Evolutionary conservation across 2,797 vertebrate genomes (phyloP).

Genomic region (Ammospiza maritima): DNA sequence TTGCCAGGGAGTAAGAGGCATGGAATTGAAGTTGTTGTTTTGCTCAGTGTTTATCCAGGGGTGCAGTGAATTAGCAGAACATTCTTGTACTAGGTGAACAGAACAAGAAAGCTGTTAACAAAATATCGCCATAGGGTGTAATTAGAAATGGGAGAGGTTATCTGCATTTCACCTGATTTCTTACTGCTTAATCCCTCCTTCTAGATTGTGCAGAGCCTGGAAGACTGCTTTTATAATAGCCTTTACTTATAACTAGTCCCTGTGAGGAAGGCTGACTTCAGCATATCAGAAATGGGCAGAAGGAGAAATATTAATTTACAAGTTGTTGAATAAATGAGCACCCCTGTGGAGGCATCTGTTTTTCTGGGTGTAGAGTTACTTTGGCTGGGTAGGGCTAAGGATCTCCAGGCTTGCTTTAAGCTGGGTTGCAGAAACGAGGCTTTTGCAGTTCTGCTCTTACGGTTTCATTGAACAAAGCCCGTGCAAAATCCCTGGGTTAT

Average conservation of each 20-base stretch:
- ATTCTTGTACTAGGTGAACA: not conserved
- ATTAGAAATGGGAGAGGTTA: not conserved
- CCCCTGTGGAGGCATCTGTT: conserved; percentile 37
- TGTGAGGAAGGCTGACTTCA: not conserved
- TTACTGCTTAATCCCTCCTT: not conserved
- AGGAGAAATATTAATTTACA: conserved; percentile 47
- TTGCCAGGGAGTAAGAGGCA: not conserved
- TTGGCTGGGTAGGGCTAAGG: conserved; percentile 2
- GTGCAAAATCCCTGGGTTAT: conserved; percentile 52
- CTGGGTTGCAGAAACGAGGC: not conserved
- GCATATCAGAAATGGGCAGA: not conserved
- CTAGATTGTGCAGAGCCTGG: not conserved
- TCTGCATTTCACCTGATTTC: not conserved
- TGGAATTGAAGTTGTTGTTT: not conserved
- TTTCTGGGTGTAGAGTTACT: conserved; percentile 62
- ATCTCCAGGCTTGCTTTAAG: conserved; percentile 42
- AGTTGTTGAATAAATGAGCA: conserved; percentile 57
- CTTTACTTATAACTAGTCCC: not conserved
- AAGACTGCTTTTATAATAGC: not conserved
- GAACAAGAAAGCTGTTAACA: not conserved
- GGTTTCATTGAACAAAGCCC: conserved; percentile 31
- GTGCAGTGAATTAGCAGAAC: not conserved
- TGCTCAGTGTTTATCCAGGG: not conserved
- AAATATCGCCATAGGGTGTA: not conserved
- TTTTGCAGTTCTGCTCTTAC: not conserved